Percentiles rank a stretch among this genome's conserved stretches.
Conservation (phyloP, 2,113 vertebrate genomes). For the Catharus minimus region DNA sequence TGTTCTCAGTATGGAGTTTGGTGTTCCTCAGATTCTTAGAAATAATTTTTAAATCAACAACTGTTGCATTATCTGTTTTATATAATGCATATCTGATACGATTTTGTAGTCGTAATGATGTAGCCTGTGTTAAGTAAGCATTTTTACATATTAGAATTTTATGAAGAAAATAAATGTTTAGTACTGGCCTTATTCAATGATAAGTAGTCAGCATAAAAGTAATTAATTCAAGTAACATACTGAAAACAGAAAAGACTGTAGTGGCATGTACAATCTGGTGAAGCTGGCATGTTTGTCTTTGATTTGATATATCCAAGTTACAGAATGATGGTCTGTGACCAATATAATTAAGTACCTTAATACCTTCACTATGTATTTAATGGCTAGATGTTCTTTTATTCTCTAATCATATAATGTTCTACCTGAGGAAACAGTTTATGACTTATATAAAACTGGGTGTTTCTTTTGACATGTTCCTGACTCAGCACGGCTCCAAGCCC, state of each 20-base stretch:
- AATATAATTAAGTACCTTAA: constrained; percentile 65
- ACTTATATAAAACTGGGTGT: constrained; percentile 70
- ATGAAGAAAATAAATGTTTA: neutral
- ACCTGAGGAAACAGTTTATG: constrained; percentile 69
- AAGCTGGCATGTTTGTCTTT: constrained; percentile 49
- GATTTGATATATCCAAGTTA: constrained; percentile 50
- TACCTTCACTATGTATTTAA: constrained; percentile 62
- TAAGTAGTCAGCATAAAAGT: constrained; percentile 47
- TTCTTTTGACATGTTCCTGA: constrained; percentile 64
- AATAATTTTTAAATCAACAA: neutral
- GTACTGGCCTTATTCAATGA: neutral
- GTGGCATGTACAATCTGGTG: constrained; percentile 57
- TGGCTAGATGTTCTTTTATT: constrained; percentile 52
- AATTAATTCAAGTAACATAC: constrained; percentile 17
- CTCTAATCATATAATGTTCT: constrained; percentile 64
- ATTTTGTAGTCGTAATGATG: neutral
- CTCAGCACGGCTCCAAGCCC: constrained; percentile 58
- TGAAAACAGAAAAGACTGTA: constrained; percentile 44
- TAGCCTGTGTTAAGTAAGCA: neutral
- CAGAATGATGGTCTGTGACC: constrained; percentile 52
- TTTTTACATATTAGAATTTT: neutral
- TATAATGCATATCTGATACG: accelerated
- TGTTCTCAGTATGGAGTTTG: neutral
- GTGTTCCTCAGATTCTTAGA: neutral
- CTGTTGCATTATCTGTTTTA: neutral